Conservation (phyloP, 2,797 vertebrate species). For the Sebastes nivosus region DNA sequence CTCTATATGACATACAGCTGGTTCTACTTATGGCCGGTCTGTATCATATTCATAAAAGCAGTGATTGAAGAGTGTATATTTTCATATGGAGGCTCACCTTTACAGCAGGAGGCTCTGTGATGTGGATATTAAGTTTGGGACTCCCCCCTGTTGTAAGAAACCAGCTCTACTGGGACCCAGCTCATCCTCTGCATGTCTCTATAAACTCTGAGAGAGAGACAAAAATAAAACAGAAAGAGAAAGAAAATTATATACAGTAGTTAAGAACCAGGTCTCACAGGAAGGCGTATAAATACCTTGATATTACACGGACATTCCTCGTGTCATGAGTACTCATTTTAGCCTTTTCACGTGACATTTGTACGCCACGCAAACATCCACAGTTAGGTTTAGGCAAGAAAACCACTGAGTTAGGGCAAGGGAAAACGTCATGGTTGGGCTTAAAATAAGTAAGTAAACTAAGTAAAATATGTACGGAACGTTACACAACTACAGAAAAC, state of each 20-base stretch:
- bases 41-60: constrained; percentile 71
- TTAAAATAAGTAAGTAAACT: too few species aligned
- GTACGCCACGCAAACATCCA: too few species aligned
- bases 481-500: too few species aligned
- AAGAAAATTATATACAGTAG: not conserved
- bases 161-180: constrained; percentile 60
- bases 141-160: constrained; percentile 69
- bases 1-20: constrained; percentile 54
- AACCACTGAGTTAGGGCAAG: too few species aligned
- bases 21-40: constrained; percentile 35
- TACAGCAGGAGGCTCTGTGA: constrained; percentile 58
- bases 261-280: not conserved
- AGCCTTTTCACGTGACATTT: too few species aligned
- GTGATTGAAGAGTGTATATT: constrained; percentile 63
- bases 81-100: constrained; percentile 73
- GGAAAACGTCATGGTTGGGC: too few species aligned
- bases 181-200: constrained; percentile 44
- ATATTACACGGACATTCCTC: too few species aligned
- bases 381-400: too few species aligned
- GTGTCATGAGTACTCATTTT: too few species aligned
- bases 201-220: constrained; percentile 26
- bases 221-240: not conserved
- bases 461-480: too few species aligned
- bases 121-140: constrained; percentile 77
- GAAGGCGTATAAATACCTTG: too few species aligned